Evolutionary conservation across 2,113 vertebrate species (phyloP).

Genomic region (Tragelaphus scriptus): DNA sequence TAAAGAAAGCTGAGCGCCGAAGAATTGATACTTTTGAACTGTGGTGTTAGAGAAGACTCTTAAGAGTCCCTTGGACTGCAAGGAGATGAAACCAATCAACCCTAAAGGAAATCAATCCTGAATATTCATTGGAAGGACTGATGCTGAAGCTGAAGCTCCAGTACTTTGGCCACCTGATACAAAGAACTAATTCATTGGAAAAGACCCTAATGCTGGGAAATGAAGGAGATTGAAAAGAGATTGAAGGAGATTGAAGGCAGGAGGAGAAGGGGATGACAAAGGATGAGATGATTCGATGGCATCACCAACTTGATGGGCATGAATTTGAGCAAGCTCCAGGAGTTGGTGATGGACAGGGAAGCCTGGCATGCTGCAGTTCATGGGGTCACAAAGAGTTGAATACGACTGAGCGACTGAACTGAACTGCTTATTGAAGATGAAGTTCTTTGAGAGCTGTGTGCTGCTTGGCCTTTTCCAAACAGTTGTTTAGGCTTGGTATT

Average conservation of each 20-base stretch:
- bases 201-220: neutral
- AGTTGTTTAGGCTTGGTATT: neutral
- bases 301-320: neutral
- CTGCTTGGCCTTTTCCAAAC: neutral
- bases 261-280: neutral
- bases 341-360: neutral
- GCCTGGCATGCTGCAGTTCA: neutral
- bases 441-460: neutral
- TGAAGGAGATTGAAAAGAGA: too few species aligned
- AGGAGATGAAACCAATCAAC: neutral
- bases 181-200: neutral
- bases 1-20: neutral
- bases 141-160: neutral
- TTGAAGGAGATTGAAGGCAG: neutral
- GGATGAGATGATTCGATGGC: neutral
- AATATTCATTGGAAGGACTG: neutral
- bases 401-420: neutral
- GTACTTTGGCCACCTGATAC: neutral
- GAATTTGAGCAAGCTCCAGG: neutral
- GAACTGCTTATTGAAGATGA: neutral
- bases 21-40: neutral
- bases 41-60: neutral
- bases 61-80: neutral
- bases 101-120: neutral
- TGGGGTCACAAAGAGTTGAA: neutral